Percentiles rank a stretch among this genome's conserved stretches.
Evolutionary conservation across 2,113 vertebrate species (phyloP).

Genomic region (Oncorhynchus keta): DNA sequence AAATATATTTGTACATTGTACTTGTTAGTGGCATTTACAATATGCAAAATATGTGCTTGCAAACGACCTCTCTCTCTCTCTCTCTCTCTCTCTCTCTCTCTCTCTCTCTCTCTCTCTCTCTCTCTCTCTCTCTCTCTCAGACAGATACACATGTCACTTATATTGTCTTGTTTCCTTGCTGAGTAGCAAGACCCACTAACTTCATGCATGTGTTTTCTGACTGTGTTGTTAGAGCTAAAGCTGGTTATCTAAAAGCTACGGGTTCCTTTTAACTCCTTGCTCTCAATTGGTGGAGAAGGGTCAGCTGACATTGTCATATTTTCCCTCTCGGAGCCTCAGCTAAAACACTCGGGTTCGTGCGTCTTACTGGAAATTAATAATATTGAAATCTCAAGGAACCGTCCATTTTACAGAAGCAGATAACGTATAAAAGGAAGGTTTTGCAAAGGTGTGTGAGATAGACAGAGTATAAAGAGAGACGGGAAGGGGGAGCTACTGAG

Average conservation of each 20-base stretch:
- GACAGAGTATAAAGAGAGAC: conserved; percentile 41
- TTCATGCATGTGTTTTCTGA: background rate
- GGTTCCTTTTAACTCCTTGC: conserved; percentile 68
- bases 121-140: too few species aligned
- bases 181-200: background rate
- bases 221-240: conserved; percentile 45
- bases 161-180: conserved; percentile 60
- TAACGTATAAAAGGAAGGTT: conserved; percentile 56
- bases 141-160: background rate
- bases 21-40: background rate
- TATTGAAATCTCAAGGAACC: conserved; percentile 79
- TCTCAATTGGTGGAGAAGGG: conserved; percentile 90
- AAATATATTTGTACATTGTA: background rate
- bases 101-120: too few species aligned
- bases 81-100: too few species aligned
- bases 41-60: background rate
- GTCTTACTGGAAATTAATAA: conserved; percentile 96
- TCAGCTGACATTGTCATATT: conserved; percentile 99
- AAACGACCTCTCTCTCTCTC: too few species aligned
- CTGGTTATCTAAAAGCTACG: conserved; percentile 73
- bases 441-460: conserved; percentile 56
- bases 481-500: conserved; percentile 78
- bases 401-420: conserved; percentile 46
- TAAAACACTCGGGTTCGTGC: conserved; percentile 95
- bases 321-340: conserved; percentile 95